Conservation (phyloP, 2,113 vertebrate species). For the Saccopteryx leptura region DNA sequence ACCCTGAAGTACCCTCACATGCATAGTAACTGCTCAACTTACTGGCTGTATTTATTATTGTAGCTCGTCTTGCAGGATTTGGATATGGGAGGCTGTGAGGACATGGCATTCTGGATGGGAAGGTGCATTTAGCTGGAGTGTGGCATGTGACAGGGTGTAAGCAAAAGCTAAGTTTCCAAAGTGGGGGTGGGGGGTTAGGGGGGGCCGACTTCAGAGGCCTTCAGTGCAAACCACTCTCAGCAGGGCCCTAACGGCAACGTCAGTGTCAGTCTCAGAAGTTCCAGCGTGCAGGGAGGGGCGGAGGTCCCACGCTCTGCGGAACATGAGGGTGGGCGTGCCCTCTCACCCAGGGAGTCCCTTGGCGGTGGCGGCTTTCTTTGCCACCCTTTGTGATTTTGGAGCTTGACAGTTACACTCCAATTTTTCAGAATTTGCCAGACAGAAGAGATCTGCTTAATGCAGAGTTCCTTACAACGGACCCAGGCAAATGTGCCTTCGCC, state of each 20-base stretch:
- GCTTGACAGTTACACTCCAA: not conserved
- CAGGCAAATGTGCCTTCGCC: not conserved
- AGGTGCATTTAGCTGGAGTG: not conserved
- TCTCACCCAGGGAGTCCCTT: not conserved
- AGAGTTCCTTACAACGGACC: not conserved
- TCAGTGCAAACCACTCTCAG: not conserved
- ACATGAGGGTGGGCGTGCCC: rapidly evolving
- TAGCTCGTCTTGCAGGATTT: not conserved
- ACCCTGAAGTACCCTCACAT: no score
- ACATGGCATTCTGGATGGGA: not conserved
- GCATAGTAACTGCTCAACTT: not conserved
- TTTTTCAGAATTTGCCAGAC: not conserved
- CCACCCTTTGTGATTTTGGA: not conserved
- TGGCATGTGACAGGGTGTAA: rapidly evolving
- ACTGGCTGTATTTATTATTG: not conserved
- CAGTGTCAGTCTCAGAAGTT: not conserved
- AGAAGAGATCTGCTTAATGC: not conserved
- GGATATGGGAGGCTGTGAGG: not conserved
- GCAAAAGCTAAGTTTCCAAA: not conserved
- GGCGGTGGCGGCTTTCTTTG: rapidly evolving
- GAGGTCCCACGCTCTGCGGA: rapidly evolving
- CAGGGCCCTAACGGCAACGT: not conserved
- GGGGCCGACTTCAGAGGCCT: not conserved
- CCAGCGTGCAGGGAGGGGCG: not conserved
- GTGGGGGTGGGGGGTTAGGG: not conserved